Evolutionary conservation across 35 echinoderm and acorn worm genomes (phyloP).

Genomic region (Amphiura filiformis): DNA sequence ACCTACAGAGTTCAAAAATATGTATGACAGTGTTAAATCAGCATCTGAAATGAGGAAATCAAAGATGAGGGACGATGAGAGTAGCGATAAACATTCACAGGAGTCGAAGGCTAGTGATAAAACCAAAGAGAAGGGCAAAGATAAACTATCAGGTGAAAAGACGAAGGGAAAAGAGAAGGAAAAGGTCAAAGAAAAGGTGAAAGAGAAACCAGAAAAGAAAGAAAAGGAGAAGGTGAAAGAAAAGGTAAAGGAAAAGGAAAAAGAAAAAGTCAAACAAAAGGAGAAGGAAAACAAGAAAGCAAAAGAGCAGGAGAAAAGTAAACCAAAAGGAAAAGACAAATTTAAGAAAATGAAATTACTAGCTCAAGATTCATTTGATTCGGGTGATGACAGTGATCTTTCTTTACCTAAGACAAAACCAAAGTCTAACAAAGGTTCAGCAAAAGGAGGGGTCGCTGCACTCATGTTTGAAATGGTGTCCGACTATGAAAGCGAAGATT

Average conservation of each 20-base stretch:
- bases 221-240: conserved; percentile 17
- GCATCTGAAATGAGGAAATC: neutral
- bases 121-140: conserved; percentile 31
- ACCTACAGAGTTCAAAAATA: neutral
- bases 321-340: conserved; percentile 39
- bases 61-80: conserved; percentile 12
- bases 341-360: neutral
- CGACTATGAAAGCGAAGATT: conserved; percentile 41
- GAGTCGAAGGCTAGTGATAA: conserved; percentile 15
- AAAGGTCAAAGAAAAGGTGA: conserved; percentile 55
- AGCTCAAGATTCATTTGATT: neutral
- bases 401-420: conserved; percentile 6
- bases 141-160: conserved; percentile 8
- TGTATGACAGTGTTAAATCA: neutral
- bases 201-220: conserved; percentile 43
- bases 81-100: neutral
- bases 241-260: conserved; percentile 17
- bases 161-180: conserved; percentile 59
- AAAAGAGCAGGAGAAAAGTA: conserved; percentile 38
- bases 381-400: neutral
- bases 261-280: conserved; percentile 16
- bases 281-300: conserved; percentile 49
- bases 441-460: conserved; percentile 50
- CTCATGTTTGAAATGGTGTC: conserved; percentile 41
- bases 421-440: conserved; percentile 5